phyloP scores from a whole-genome alignment of 2,797 vertebrate species.

The Peromyscus melanophrys region DNA sequence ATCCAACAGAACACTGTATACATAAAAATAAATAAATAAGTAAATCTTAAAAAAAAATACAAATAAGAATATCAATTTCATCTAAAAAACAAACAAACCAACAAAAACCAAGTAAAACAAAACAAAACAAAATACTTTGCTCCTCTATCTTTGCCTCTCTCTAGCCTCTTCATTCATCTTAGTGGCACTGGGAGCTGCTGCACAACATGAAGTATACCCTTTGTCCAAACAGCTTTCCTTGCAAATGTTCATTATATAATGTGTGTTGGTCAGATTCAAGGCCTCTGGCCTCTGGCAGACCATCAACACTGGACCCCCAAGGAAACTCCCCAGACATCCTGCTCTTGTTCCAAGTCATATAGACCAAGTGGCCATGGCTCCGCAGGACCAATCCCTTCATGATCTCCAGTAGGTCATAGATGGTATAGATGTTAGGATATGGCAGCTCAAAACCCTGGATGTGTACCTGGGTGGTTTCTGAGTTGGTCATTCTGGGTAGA shows the following conservation, averaged over 20 bases:
- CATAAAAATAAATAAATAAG: no score
- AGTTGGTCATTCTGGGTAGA: neutral
- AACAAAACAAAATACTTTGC: neutral
- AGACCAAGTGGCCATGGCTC: neutral
- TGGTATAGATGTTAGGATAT: neutral
- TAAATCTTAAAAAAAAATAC: neutral
- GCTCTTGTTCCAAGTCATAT: neutral
- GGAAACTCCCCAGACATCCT: neutral
- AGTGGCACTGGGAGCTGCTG: neutral
- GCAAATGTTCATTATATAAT: neutral
- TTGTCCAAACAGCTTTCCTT: neutral
- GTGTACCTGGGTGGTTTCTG: neutral
- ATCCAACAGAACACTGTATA: no score
- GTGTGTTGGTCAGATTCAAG: neutral
- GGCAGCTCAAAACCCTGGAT: neutral
- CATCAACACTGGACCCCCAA: neutral
- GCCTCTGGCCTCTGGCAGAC: neutral
- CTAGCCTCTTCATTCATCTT: neutral
- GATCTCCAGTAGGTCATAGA: neutral
- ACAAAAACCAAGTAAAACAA: neutral
- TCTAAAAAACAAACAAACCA: neutral
- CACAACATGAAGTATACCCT: neutral
- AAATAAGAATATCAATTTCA: neutral
- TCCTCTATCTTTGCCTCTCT: neutral
- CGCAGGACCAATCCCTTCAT: neutral